phyloP scores from a whole-genome alignment of 2,888 invertebrate species.

The Apantesis nais region DNA sequence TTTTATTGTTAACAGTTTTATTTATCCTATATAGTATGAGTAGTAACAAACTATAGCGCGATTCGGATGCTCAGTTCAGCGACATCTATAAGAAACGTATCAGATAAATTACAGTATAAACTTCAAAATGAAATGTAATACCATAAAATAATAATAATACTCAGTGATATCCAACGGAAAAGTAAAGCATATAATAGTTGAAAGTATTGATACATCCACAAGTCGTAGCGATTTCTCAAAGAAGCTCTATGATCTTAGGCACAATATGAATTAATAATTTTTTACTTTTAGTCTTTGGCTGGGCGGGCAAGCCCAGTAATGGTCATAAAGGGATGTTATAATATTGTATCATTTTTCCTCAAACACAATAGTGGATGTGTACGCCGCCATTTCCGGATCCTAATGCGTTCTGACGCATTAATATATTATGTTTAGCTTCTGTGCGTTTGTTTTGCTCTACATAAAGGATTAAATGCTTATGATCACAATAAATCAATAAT shows the following conservation, averaged over 20 bases:
- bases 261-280: slow-evolving; percentile 12
- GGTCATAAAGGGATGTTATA: slow-evolving; percentile 83
- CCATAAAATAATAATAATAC: background rate
- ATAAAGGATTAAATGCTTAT: slow-evolving; percentile 30
- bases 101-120: no score
- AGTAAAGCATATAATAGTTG: no score
- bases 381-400: slow-evolving; percentile 75
- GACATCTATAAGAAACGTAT: no score
- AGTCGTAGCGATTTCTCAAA: slow-evolving; percentile 23
- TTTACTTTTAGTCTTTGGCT: slow-evolving; percentile 49
- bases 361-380: slow-evolving; percentile 73
- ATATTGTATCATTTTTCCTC: slow-evolving; percentile 84
- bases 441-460: slow-evolving; percentile 54
- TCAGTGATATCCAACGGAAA: background rate
- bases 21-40: no score
- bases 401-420: slow-evolving; percentile 76
- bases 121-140: no score
- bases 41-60: no score
- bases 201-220: no score
- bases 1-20: no score
- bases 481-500: slow-evolving; percentile 5
- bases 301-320: slow-evolving; percentile 75
- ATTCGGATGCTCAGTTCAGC: no score
- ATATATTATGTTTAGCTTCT: slow-evolving; percentile 55
- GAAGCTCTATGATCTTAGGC: slow-evolving; percentile 27